Evolutionary conservation across 2,888 invertebrate genomes (phyloP).

Genomic region (Marasmarcha lunaedactyla): DNA sequence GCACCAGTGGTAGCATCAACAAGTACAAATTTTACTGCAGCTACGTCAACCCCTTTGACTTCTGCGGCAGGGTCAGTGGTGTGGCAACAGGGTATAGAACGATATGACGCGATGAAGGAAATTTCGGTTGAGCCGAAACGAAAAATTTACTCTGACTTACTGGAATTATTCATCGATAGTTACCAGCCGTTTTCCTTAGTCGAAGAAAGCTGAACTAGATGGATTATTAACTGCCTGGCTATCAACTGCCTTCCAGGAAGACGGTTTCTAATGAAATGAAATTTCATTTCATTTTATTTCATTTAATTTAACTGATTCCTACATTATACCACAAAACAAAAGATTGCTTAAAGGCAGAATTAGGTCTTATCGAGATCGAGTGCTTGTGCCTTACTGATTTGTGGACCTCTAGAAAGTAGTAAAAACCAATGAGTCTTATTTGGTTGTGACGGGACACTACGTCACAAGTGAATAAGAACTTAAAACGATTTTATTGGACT

Average conservation of each 20-base stretch:
- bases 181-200: conserved; percentile 20
- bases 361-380: conserved; percentile 1
- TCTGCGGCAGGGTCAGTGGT: not conserved
- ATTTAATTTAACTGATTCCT: no score
- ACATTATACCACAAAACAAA: conserved; percentile 4
- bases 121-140: conserved; percentile 11
- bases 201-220: conserved; percentile 18
- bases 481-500: conserved; percentile 18
- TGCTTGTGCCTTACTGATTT: conserved; percentile 20
- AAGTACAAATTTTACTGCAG: not conserved
- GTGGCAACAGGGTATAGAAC: conserved; percentile 7
- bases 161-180: conserved; percentile 12
- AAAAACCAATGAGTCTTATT: conserved; percentile 15
- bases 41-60: not conserved
- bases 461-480: conserved; percentile 15
- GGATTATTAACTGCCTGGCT: conserved; percentile 17
- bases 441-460: conserved; percentile 21
- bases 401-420: conserved; percentile 22
- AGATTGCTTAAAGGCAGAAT: not conserved
- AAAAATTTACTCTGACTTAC: conserved; percentile 10
- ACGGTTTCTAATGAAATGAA: conserved; percentile 14
- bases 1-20: not conserved
- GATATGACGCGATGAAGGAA: conserved; percentile 10
- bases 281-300: no score
- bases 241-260: conserved; percentile 16